Evolutionary conservation across 2,113 vertebrate genomes (phyloP).

Genomic region (Tachycineta bicolor): DNA sequence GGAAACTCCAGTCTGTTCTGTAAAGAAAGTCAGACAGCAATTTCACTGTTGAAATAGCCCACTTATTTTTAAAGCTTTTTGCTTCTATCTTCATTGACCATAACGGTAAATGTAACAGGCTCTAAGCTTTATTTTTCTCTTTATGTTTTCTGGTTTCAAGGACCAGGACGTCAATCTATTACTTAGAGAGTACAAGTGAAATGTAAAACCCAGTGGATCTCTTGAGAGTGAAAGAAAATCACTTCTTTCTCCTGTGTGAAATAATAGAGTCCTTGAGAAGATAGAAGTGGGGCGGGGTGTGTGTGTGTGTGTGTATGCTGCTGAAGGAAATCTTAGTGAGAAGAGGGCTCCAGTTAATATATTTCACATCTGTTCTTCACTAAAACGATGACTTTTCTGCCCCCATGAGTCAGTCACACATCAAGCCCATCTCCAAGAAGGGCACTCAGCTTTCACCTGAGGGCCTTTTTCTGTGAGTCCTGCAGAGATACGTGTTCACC

Average conservation of each 20-base stretch:
- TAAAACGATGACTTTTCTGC: not conserved
- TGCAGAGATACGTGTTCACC: not conserved
- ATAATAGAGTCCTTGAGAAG: slow-evolving; percentile 5
- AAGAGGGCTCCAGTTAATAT: slow-evolving; percentile 1
- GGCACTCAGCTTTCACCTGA: not conserved
- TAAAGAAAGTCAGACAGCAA: not conserved
- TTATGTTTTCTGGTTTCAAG: not conserved
- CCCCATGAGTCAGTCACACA: not conserved
- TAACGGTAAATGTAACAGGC: not conserved
- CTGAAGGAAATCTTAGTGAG: slow-evolving; percentile 17
- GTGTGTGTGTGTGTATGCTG: no score
- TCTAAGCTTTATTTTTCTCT: not conserved
- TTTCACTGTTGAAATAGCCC: not conserved
- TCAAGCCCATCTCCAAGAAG: not conserved
- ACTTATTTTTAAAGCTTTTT: not conserved
- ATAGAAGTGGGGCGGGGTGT: rapidly evolving
- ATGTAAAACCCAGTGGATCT: not conserved
- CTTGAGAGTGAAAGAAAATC: not conserved
- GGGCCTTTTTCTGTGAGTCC: not conserved
- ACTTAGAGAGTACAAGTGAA: not conserved
- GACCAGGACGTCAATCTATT: not conserved
- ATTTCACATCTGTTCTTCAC: slow-evolving; percentile 32
- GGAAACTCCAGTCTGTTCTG: not conserved
- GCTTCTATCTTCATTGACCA: not conserved
- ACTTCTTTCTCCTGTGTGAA: not conserved